A percentile compares a stretch with the other conserved stretches of the same genome.
Evolutionary conservation across 2,888 invertebrate species (phyloP).

Genomic region (Liodrosophila aerea): DNA sequence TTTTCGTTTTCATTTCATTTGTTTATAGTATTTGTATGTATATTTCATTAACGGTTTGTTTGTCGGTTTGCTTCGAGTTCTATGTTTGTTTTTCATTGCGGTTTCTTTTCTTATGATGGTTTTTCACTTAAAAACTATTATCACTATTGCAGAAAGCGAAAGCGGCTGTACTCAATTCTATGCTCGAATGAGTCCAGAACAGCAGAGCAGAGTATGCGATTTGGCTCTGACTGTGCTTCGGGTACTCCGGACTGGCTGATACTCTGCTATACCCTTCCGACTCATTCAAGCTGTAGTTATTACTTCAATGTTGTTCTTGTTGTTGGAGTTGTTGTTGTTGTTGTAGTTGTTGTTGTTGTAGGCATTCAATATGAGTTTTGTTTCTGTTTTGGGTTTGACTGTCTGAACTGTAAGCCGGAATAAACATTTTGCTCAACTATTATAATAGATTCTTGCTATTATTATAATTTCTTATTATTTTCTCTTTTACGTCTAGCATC

Average conservation of each 20-base stretch:
- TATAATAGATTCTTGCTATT: constrained; percentile 32
- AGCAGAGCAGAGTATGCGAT: neutral
- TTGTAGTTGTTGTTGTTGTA: constrained; percentile 53
- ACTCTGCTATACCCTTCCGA: constrained; percentile 10
- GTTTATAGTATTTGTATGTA: constrained; percentile 52
- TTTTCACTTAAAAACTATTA: constrained; percentile 81
- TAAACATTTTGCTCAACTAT: constrained; percentile 47
- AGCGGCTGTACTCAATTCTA: constrained; percentile 76
- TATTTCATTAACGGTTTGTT: constrained; percentile 48
- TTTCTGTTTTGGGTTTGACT: constrained; percentile 33
- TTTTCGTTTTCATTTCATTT: too few relatives aligned
- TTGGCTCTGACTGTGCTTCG: too few relatives aligned
- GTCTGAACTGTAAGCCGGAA: constrained; percentile 63
- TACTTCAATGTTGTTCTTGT: constrained; percentile 52
- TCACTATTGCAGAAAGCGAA: constrained; percentile 83
- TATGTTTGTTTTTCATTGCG: constrained; percentile 42
- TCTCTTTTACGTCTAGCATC: constrained; percentile 44
- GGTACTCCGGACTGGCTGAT: neutral
- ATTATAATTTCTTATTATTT: constrained; percentile 34
- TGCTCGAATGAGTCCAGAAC: constrained; percentile 16
- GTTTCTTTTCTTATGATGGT: constrained; percentile 48
- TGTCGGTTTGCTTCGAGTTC: constrained; percentile 44
- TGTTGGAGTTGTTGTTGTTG: constrained; percentile 37
- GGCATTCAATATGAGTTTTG: constrained; percentile 67
- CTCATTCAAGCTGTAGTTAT: constrained; percentile 18